These are phyloP conservation scores for Thamnophis sirtalis DNA, from an alignment of 2,113 vertebrate genomes.

Conservation along the genomic window DNA sequence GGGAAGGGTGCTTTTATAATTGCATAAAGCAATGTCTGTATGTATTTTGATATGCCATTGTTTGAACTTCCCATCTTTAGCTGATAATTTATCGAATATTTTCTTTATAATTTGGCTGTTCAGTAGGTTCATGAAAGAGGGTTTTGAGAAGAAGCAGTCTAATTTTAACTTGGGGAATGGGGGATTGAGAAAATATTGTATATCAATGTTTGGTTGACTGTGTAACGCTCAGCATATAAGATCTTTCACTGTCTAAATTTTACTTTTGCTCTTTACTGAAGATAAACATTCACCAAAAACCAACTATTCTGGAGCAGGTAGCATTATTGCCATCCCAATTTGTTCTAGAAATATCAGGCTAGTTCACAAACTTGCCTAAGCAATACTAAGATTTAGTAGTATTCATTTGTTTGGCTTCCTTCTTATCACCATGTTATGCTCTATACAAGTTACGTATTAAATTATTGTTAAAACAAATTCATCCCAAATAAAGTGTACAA, in stretches of 20 bases:
- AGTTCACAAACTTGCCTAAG: constrained; percentile 51
- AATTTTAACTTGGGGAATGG: constrained; percentile 61
- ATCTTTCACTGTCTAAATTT: constrained; percentile 69
- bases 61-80: constrained; percentile 86
- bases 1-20: constrained; percentile 76
- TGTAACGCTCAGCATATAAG: constrained; percentile 75
- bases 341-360: constrained; percentile 51
- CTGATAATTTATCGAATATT: constrained; percentile 68
- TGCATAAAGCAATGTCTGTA: constrained; percentile 65
- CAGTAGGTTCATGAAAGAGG: constrained; percentile 64
- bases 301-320: constrained; percentile 31
- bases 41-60: constrained; percentile 85
- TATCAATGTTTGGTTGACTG: constrained; percentile 77
- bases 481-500: constrained; percentile 50
- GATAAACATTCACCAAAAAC: constrained; percentile 81
- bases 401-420: constrained; percentile 53
- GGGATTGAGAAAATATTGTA: constrained; percentile 48
- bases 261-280: constrained; percentile 75
- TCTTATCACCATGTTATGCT: constrained; percentile 51
- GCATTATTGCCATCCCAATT: constrained; percentile 49
- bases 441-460: constrained; percentile 56
- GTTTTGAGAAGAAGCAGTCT: constrained; percentile 63
- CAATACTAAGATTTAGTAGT: constrained; percentile 45
- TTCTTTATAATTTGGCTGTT: constrained; percentile 63
- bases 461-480: constrained; percentile 45